Conservation (phyloP, 1,140 invertebrate species). For the Ephestia elutella region DNA sequence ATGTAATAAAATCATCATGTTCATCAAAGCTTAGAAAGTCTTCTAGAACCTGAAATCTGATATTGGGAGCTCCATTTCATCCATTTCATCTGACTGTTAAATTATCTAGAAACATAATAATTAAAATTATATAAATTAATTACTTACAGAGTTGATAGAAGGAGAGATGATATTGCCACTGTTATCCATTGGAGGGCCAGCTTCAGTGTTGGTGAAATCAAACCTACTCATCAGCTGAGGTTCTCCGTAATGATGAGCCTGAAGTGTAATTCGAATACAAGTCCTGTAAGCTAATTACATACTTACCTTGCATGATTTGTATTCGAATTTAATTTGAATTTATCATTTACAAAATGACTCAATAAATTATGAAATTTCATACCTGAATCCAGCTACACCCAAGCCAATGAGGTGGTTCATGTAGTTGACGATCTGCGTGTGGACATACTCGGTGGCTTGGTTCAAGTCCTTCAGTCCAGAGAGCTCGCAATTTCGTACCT, state of each 20-base stretch:
- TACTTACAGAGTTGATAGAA: constrained; percentile 75
- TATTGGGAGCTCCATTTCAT: no score
- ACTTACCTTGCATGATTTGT: no score
- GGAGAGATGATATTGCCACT: constrained; percentile 79
- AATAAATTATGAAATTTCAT: no score
- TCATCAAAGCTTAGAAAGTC: no score
- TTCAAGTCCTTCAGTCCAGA: constrained; percentile 84
- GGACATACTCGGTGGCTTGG: constrained; percentile 78
- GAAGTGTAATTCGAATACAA: no score
- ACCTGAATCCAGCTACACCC: constrained; percentile 88
- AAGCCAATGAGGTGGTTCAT: constrained; percentile 82
- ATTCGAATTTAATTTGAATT: no score
- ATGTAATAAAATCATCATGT: no score
- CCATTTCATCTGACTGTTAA: no score
- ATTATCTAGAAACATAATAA: no score
- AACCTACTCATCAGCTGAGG: constrained; percentile 88
- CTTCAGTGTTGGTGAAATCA: constrained; percentile 73
- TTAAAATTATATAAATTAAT: constrained; percentile 13
- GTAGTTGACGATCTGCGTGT: constrained; percentile 79
- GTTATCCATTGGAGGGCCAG: constrained; percentile 77
- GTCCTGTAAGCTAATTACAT: no score
- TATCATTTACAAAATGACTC: no score
- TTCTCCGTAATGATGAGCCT: constrained; percentile 87
- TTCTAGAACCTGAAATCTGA: no score
- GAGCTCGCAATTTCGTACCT: constrained; percentile 83